Base-by-base conservation (phyloP, 2,113 vertebrate species). In the Scartelaos histophorus region DNA sequence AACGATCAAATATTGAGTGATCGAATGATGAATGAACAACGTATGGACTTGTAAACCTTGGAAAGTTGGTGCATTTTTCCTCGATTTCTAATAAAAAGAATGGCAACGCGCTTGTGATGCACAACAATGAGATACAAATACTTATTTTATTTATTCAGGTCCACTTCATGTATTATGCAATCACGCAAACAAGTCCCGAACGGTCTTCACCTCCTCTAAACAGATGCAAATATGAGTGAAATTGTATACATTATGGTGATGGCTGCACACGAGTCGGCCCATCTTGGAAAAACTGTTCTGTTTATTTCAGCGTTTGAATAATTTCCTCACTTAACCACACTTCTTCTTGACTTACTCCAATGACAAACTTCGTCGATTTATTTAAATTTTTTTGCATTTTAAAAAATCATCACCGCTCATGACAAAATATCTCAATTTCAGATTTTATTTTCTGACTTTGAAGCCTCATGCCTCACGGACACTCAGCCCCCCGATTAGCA, bases 381-480 rank as follows among this genome's bases (percentile, higher is more conserved):
- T 10, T 19, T 4, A 29, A 17, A 2, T 29, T 29, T 17, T 61
- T 29, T 34, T 17, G 24, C 13, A 43, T 43, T 17, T 58, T 58
- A 21, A 21, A 54, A 58, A 58, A 56, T 56, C 54, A 56, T 56
- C 22, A 75, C 70, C 67, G 81, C 69, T 46, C 64, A 61, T 76
- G 71, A 54, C 66, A 25, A 80, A 78, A 85, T 80, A 74, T 87
- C 65, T 74, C 75, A n/a, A 84, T 87, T 89, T 82, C 60, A 82
- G 74, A 87, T 85, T 87, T 87, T 61, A 29, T 61, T 61, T 61
- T 7, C 13, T 34, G 79, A 90, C 86, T 90, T 88, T 90, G 80
- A 91, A 86, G 79, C 61, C 79, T 85, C 21, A 22, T 84, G 85
- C 79, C 77, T 87, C 75, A 66, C 17, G 69, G 85, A 88, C 82